These are phyloP conservation scores for Syngnathus floridae DNA, from an alignment of 2,113 vertebrate genomes.

Conservation along the genomic window DNA sequence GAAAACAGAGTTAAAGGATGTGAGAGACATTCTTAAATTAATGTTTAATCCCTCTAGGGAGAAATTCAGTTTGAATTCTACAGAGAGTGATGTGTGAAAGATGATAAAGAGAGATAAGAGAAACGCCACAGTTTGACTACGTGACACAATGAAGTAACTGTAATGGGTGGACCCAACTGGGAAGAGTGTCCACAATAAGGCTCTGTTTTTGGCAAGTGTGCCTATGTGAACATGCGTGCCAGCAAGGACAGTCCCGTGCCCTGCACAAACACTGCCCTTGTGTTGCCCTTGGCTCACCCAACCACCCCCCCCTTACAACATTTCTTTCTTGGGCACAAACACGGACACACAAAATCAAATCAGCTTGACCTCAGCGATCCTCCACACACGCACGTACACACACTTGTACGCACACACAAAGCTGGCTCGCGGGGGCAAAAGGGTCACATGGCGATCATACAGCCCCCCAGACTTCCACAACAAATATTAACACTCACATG, in stretches of 20 bases:
- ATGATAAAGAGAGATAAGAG: conserved; percentile 16
- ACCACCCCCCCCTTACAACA: conserved; percentile 12
- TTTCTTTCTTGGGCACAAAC: conserved; percentile 26
- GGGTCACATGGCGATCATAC: conserved; percentile 40
- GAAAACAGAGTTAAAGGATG: neutral
- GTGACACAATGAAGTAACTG: conserved; percentile 54
- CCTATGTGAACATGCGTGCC: conserved; percentile 41
- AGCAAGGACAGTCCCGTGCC: conserved; percentile 58
- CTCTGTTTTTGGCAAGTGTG: conserved; percentile 59
- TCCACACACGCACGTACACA: conserved; percentile 17
- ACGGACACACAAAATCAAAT: conserved; percentile 20
- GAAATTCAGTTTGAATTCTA: neutral
- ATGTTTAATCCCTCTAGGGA: neutral
- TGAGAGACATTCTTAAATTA: neutral
- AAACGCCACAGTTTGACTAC: conserved; percentile 23
- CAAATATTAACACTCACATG: conserved; percentile 21
- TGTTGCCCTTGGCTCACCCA: conserved; percentile 46
- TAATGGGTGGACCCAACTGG: conserved; percentile 43
- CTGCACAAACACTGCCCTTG: conserved; percentile 65
- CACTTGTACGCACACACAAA: conserved; percentile 26
- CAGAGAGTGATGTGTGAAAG: conserved; percentile 3
- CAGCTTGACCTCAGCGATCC: conserved; percentile 26
- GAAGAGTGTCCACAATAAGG: conserved; percentile 57
- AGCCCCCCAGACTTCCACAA: neutral
- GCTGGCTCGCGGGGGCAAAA: conserved; percentile 9